These are phyloP conservation scores for Empidonax traillii DNA, from an alignment of 2,113 vertebrate species.

Conservation along the genomic window DNA sequence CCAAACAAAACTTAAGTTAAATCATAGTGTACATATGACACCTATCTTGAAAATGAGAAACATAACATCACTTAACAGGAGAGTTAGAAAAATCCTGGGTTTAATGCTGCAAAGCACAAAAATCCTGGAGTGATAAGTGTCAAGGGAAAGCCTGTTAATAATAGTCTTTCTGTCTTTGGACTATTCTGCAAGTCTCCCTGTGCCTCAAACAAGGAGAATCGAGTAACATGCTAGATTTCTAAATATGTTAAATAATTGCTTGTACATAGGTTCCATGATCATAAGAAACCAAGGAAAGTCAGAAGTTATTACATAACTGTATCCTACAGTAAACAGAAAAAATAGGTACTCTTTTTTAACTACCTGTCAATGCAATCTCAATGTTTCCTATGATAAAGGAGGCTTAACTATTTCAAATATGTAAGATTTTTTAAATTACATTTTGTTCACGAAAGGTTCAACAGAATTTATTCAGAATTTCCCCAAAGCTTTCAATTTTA, in stretches of 20 bases:
- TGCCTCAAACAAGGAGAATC: neutral
- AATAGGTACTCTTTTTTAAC: neutral
- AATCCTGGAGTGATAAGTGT: neutral
- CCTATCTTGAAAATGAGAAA: neutral
- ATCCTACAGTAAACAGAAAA: neutral
- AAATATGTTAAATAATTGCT: neutral
- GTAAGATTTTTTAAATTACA: neutral
- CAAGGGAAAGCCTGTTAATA: neutral
- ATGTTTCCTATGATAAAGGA: neutral
- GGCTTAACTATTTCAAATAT: neutral
- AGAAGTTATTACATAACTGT: neutral
- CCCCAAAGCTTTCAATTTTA: neutral
- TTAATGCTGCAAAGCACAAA: neutral
- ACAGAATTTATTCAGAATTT: neutral
- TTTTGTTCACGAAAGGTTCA: neutral
- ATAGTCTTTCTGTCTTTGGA: neutral
- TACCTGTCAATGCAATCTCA: neutral
- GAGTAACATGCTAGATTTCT: neutral
- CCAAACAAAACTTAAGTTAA: neutral
- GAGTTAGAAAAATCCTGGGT: neutral
- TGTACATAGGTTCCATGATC: neutral
- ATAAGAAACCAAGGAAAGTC: neutral
- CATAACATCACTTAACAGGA: accelerated
- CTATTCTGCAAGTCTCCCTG: neutral
- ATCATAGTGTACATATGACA: neutral